These are phyloP conservation scores for Antheraea mylitta DNA, from an alignment of 1,140 invertebrate genomes.

Conservation along the genomic window DNA sequence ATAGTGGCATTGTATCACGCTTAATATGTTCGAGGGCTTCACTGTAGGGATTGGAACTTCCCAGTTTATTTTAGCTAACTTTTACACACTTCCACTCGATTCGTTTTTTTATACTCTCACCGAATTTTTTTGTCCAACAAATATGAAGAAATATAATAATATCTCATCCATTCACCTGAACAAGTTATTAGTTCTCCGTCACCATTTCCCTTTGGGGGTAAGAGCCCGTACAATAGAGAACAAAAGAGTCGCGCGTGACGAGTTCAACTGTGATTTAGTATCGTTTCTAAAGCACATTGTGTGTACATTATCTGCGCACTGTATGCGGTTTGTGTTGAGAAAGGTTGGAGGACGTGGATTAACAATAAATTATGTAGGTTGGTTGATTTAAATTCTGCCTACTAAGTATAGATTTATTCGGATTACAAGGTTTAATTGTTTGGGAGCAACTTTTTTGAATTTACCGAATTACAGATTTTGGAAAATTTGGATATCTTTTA, in stretches of 20 bases:
- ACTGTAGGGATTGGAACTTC: too few species aligned
- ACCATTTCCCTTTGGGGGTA: background rate
- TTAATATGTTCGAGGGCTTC: too few species aligned
- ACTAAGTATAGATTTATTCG: too few species aligned
- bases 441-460: too few species aligned
- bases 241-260: conserved; percentile 38
- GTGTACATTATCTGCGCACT: background rate
- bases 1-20: too few species aligned
- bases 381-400: background rate
- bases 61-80: too few species aligned
- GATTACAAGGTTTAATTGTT: too few species aligned
- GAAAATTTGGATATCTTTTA: too few species aligned
- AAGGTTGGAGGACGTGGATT: background rate
- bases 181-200: background rate
- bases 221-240: conserved; percentile 25
- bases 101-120: too few species aligned
- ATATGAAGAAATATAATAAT: background rate
- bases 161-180: background rate
- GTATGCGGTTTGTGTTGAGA: background rate
- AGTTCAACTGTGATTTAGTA: conserved; percentile 28
- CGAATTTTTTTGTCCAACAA: background rate
- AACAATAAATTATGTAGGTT: background rate
- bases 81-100: too few species aligned
- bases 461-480: too few species aligned
- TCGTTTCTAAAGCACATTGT: conserved; percentile 6